These are phyloP conservation scores for Hyposoter dolosus DNA, from an alignment of 2,888 invertebrate species.

Conservation along the genomic window DNA sequence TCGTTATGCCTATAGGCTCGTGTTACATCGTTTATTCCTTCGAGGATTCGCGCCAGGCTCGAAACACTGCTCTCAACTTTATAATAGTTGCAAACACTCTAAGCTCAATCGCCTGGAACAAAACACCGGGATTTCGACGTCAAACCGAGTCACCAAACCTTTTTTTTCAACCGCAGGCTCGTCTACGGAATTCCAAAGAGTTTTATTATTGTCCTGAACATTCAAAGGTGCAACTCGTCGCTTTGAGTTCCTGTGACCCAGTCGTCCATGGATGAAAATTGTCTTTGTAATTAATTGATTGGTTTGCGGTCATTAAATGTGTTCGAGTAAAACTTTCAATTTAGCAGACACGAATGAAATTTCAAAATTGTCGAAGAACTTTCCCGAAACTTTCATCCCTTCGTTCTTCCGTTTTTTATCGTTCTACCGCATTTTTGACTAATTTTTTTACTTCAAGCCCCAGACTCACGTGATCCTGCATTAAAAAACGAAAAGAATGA, in stretches of 20 bases:
- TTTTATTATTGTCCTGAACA: not conserved
- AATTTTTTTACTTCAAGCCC: too few relatives aligned
- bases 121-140: slow-evolving; percentile 29
- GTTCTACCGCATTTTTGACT: too few relatives aligned
- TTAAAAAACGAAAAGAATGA: too few relatives aligned
- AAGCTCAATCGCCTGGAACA: slow-evolving; percentile 35
- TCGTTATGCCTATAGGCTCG: slow-evolving; percentile 23
- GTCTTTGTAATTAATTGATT: slow-evolving; percentile 10
- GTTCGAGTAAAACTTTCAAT: not conserved
- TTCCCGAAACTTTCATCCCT: too few relatives aligned
- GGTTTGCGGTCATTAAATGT: not conserved
- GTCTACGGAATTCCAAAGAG: not conserved
- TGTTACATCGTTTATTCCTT: slow-evolving; percentile 32
- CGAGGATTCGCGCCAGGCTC: slow-evolving; percentile 7
- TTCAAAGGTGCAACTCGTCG: not conserved
- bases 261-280: not conserved
- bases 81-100: not conserved
- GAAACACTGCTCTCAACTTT: slow-evolving; percentile 21
- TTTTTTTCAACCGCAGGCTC: slow-evolving; percentile 4
- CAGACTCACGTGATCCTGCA: too few relatives aligned
- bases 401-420: too few relatives aligned
- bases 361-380: too few relatives aligned
- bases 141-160: not conserved
- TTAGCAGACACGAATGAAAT: too few relatives aligned
- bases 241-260: not conserved